Evolutionary conservation across 2,888 invertebrate species (phyloP).

Genomic region (Cerastoderma edule): DNA sequence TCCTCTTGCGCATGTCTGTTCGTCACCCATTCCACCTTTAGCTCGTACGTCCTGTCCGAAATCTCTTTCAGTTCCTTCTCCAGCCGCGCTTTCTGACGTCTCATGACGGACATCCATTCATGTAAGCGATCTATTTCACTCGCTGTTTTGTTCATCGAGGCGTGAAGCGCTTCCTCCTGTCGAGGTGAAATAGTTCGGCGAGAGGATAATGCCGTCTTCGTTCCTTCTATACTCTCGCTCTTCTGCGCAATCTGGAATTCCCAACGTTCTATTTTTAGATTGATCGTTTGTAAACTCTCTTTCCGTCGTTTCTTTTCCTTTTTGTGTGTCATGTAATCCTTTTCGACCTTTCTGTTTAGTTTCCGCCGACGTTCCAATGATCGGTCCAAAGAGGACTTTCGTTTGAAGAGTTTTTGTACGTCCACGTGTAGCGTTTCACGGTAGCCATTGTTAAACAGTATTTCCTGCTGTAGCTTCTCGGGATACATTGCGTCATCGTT

Average conservation of each 20-base stretch:
- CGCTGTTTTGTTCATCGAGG: slow-evolving; percentile 53
- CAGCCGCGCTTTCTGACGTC: slow-evolving; percentile 59
- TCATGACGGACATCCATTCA: slow-evolving; percentile 63
- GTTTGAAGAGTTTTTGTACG: slow-evolving; percentile 57
- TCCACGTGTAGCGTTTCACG: slow-evolving; percentile 69
- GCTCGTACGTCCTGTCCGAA: slow-evolving; percentile 70
- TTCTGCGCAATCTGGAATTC: slow-evolving; percentile 64
- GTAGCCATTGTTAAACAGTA: slow-evolving; percentile 68
- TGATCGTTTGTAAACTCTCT: slow-evolving; percentile 67
- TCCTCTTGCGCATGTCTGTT: slow-evolving; percentile 67
- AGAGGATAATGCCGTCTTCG: slow-evolving; percentile 63
- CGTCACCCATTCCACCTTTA: slow-evolving; percentile 72
- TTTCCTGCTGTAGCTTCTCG: slow-evolving; percentile 70
- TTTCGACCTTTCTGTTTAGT: slow-evolving; percentile 50
- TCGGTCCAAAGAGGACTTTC: slow-evolving; percentile 44
- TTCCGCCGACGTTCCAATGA: slow-evolving; percentile 65
- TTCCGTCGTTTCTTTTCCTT: slow-evolving; percentile 67
- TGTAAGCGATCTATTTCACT: slow-evolving; percentile 63
- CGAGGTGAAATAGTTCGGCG: slow-evolving; percentile 59
- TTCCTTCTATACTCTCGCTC: slow-evolving; percentile 61
- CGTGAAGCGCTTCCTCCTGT: slow-evolving; percentile 61
- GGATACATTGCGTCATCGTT: slow-evolving; percentile 71
- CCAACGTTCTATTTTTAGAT: slow-evolving; percentile 63
- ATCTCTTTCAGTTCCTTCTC: slow-evolving; percentile 66
- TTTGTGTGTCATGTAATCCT: slow-evolving; percentile 61